phyloP scores from a whole-genome alignment of 2,113 vertebrate species.

The Leucoraja erinaceus region DNA sequence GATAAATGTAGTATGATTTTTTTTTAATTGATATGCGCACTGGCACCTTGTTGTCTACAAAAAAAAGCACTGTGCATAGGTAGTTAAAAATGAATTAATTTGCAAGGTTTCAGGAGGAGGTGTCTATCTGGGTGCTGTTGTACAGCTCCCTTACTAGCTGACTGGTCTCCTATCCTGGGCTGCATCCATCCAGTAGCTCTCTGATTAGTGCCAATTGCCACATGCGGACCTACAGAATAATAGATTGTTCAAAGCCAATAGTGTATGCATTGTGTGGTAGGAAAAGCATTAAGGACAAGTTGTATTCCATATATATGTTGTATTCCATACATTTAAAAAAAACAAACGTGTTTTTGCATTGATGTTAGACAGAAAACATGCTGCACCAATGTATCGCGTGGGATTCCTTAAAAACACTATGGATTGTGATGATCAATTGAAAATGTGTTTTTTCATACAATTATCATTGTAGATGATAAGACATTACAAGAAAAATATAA shows the following conservation, averaged over 20 bases:
- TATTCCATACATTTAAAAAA: background rate
- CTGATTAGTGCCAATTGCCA: background rate
- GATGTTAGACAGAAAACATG: background rate
- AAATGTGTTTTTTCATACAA: background rate
- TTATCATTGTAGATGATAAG: background rate
- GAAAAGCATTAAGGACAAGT: background rate
- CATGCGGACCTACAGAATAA: background rate
- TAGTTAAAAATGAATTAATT: too few species aligned
- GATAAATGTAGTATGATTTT: too few species aligned
- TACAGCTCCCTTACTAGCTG: too few species aligned
- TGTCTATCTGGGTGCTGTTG: too few species aligned
- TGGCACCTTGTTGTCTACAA: too few species aligned
- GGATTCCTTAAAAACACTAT: background rate
- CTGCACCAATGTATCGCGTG: too few species aligned
- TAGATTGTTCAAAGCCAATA: background rate
- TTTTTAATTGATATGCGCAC: too few species aligned
- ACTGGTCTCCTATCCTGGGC: too few species aligned
- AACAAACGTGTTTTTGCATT: background rate
- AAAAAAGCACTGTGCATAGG: too few species aligned
- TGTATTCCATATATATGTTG: background rate
- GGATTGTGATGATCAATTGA: background rate
- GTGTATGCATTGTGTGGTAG: too few species aligned
- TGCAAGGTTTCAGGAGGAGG: too few species aligned
- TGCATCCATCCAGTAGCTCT: too few species aligned
- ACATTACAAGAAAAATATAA: background rate